Percentiles rank a stretch among this genome's conserved stretches.
These are phyloP conservation scores for Merodon equestris DNA, from an alignment of 2,888 invertebrate genomes.

Conservation along the genomic window DNA sequence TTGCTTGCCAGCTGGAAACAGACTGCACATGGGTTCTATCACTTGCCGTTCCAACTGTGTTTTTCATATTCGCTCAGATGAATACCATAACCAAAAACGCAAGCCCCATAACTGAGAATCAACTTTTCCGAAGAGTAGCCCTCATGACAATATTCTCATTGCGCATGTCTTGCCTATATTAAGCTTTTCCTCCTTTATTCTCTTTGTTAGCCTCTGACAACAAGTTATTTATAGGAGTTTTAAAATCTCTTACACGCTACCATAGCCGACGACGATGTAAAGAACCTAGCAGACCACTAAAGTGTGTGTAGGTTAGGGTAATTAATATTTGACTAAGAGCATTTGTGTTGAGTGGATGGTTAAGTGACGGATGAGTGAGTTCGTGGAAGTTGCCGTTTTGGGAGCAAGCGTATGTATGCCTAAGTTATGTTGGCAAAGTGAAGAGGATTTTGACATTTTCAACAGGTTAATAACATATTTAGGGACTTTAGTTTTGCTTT, in stretches of 20 bases:
- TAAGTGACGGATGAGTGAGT: slow-evolving; percentile 45
- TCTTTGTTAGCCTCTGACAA: too few relatives aligned
- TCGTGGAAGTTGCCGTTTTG: slow-evolving; percentile 33
- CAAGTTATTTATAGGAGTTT: neutral
- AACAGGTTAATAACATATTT: slow-evolving; percentile 58
- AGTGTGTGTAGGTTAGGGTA: slow-evolving; percentile 47
- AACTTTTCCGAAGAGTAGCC: too few relatives aligned
- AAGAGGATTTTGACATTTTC: slow-evolving; percentile 40
- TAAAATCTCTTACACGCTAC: slow-evolving; percentile 26
- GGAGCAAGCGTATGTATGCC: slow-evolving; percentile 27
- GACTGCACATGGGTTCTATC: too few relatives aligned
- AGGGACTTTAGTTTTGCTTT: slow-evolving; percentile 13
- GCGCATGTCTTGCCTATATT: too few relatives aligned
- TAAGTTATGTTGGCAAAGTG: slow-evolving; percentile 19
- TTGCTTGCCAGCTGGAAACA: too few relatives aligned
- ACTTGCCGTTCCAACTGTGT: too few relatives aligned
- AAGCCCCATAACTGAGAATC: too few relatives aligned
- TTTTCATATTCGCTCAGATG: too few relatives aligned
- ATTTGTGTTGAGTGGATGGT: slow-evolving; percentile 31
- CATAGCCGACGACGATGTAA: too few relatives aligned
- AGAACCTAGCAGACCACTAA: slow-evolving; percentile 26
- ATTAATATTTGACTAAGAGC: slow-evolving; percentile 55
- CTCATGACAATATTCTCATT: too few relatives aligned
- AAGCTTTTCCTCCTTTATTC: too few relatives aligned
- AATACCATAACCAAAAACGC: too few relatives aligned